Percentiles rank a stretch among this genome's conserved stretches.
Evolutionary conservation across 64 coral and sea anemone species (phyloP).

Genomic region (Pocillopora verrucosa): DNA sequence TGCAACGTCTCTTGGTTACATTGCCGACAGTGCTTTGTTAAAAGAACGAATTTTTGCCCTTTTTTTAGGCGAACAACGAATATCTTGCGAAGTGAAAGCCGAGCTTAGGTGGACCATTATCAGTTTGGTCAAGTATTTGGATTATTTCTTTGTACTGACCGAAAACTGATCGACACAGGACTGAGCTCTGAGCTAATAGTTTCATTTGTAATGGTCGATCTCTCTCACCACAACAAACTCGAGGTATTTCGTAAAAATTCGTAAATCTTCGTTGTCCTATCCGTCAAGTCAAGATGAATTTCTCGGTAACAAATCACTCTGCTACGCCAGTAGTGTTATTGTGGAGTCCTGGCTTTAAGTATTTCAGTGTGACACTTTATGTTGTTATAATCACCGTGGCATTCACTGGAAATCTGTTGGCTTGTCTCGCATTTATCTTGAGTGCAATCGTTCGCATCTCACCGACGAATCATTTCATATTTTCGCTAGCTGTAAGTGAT

Average conservation of each 20-base stretch:
- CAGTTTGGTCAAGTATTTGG: too few species aligned
- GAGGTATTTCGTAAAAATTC: not conserved
- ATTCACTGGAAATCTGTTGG: constrained; percentile 28
- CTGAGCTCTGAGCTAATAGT: not conserved
- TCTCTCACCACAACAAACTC: not conserved
- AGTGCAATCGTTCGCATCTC: constrained; percentile 23
- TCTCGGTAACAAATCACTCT: constrained; percentile 5
- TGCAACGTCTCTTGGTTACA: not conserved
- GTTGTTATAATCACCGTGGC: constrained; percentile 23
- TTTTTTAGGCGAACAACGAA: too few species aligned
- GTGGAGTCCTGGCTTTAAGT: not conserved
- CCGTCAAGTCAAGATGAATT: not conserved
- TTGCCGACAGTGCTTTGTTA: not conserved
- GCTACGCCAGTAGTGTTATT: not conserved
- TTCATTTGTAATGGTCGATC: not conserved
- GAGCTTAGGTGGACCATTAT: too few species aligned
- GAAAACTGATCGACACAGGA: not conserved
- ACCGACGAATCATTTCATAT: constrained; percentile 61
- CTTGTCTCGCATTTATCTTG: constrained; percentile 44
- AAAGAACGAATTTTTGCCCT: too few species aligned
- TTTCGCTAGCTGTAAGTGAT: constrained; percentile 53
- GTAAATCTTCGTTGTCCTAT: not conserved
- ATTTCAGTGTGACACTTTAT: constrained; percentile 2
- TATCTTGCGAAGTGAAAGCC: too few species aligned
- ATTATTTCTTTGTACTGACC: too few species aligned